These are phyloP conservation scores for Pitta sordida DNA, from an alignment of 2,113 vertebrate genomes.

Conservation along the genomic window DNA sequence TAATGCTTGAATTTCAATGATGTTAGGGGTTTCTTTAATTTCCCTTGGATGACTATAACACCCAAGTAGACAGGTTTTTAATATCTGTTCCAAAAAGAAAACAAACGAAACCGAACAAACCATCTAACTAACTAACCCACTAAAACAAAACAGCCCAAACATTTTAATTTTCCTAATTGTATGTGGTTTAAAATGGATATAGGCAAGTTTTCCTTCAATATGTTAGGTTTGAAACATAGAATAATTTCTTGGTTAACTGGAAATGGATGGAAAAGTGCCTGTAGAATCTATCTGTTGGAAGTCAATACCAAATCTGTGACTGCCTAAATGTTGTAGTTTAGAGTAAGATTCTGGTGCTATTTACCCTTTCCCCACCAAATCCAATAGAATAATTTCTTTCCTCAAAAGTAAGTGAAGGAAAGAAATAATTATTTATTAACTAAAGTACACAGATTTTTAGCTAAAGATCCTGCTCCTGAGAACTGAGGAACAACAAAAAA, in stretches of 20 bases:
- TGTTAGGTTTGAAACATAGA: background rate
- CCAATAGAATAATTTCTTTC: no score
- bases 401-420: no score
- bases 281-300: background rate
- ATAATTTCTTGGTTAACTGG: background rate
- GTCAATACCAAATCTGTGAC: background rate
- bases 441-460: no score
- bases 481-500: no score
- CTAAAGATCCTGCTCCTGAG: no score
- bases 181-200: rapidly evolving
- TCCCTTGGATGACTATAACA: background rate
- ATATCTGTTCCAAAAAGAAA: background rate
- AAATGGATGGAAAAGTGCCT: background rate
- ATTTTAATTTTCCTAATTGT: background rate
- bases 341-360: no score
- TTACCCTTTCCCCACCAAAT: no score
- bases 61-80: background rate
- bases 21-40: background rate
- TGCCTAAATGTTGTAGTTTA: no score
- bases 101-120: no score
- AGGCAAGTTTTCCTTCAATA: background rate
- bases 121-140: no score
- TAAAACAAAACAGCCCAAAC: rapidly evolving
- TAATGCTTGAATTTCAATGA: background rate
- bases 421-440: no score